Evolutionary conservation across 2,888 invertebrate genomes (phyloP).

Genomic region (Eupsilia transversa): DNA sequence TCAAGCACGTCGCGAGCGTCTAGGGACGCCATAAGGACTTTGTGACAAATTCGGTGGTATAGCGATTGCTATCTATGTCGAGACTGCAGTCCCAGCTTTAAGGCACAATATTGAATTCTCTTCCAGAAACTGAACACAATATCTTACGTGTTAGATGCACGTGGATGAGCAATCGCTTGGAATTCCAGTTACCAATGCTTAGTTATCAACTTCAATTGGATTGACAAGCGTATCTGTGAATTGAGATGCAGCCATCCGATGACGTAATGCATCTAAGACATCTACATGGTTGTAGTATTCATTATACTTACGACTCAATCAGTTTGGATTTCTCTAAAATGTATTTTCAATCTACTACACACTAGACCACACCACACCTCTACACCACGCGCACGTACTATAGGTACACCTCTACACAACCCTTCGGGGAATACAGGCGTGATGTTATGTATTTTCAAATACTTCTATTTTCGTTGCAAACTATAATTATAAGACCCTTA

Average conservation of each 20-base stretch:
- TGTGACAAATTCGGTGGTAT: too few relatives aligned
- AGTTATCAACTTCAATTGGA: constrained; percentile 22
- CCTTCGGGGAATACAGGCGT: too few relatives aligned
- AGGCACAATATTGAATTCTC: background rate
- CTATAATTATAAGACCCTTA: background rate
- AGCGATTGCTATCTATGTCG: too few relatives aligned
- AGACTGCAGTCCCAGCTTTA: too few relatives aligned
- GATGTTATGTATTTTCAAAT: background rate
- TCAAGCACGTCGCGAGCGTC: too few relatives aligned
- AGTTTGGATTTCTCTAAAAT: background rate
- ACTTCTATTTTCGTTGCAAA: background rate
- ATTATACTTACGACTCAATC: background rate
- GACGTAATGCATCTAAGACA: background rate
- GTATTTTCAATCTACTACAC: too few relatives aligned
- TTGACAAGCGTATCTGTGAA: background rate
- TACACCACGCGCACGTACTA: too few relatives aligned
- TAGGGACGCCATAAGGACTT: too few relatives aligned
- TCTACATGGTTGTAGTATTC: background rate
- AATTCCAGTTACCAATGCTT: constrained; percentile 21
- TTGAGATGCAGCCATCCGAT: background rate
- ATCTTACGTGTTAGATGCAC: constrained; percentile 15
- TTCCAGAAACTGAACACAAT: constrained; percentile 9
- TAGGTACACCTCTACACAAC: too few relatives aligned
- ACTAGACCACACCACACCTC: too few relatives aligned
- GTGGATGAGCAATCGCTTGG: constrained; percentile 12